A percentile compares a stretch with the other conserved stretches of the same genome.
These are phyloP conservation scores for Dorcus hopei DNA, from an alignment of 2,888 invertebrate species.

Conservation along the genomic window DNA sequence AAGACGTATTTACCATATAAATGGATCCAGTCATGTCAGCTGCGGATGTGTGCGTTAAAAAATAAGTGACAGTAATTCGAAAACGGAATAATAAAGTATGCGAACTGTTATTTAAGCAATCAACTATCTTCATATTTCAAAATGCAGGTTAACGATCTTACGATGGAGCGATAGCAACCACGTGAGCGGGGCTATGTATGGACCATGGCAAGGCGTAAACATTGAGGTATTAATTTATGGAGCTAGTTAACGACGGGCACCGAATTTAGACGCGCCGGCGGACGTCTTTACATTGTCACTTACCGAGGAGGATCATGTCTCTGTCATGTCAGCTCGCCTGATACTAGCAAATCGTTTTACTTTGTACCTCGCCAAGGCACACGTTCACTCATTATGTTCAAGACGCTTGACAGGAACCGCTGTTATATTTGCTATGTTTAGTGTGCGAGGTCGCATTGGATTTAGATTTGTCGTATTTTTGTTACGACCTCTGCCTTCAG, in stretches of 20 bases:
- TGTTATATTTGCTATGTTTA: constrained; percentile 26
- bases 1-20: no score
- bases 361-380: neutral
- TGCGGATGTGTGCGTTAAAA: no score
- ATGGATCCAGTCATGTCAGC: no score
- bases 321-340: neutral
- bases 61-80: no score
- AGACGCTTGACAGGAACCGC: neutral
- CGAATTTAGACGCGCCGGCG: neutral
- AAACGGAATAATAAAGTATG: no score
- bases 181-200: constrained; percentile 4
- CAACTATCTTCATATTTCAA: neutral
- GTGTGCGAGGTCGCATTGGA: constrained; percentile 35
- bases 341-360: neutral
- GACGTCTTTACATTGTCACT: neutral
- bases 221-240: constrained; percentile 8
- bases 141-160: neutral
- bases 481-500: constrained; percentile 31
- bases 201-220: constrained; percentile 5
- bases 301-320: neutral
- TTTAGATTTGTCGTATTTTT: constrained; percentile 39
- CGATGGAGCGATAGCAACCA: neutral
- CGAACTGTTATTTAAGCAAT: no score
- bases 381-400: neutral
- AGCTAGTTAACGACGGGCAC: neutral